These are phyloP conservation scores for Lepidonotus clava DNA, from an alignment of 2,888 invertebrate species.

Conservation along the genomic window DNA sequence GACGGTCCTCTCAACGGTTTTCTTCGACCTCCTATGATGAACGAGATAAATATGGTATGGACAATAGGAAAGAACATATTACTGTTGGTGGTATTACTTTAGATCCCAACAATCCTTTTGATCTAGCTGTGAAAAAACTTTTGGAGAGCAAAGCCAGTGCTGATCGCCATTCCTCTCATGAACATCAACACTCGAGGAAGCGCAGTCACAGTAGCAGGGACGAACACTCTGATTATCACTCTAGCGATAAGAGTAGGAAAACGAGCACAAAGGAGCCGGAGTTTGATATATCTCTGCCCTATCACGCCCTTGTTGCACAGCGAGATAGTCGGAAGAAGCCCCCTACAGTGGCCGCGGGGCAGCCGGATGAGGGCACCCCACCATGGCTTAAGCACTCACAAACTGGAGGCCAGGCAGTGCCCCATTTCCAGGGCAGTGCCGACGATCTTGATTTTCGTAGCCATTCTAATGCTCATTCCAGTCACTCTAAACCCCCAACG, in stretches of 20 bases:
- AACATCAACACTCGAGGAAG: background rate
- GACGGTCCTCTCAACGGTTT: background rate
- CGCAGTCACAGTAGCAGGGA: background rate
- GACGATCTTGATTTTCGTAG: too few species aligned
- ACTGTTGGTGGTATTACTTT: background rate
- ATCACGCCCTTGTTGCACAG: conserved; percentile 1
- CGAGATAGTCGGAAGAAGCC: background rate
- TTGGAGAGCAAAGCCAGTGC: background rate
- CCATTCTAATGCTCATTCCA: too few species aligned
- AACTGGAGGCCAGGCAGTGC: background rate
- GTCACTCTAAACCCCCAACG: too few species aligned
- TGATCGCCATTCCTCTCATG: background rate
- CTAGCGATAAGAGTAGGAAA: background rate
- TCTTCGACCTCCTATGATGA: background rate
- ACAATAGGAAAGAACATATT: background rate
- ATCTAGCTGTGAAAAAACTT: background rate
- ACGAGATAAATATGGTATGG: background rate
- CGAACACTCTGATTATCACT: background rate
- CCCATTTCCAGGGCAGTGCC: background rate
- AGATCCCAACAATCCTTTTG: background rate
- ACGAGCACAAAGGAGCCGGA: background rate
- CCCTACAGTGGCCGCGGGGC: background rate
- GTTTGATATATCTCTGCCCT: conserved; percentile 19
- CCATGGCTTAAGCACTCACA: background rate
- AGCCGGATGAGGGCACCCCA: too few species aligned